Base-by-base conservation (phyloP, 2,113 vertebrate species). In the Leucopsar rothschildi region DNA sequence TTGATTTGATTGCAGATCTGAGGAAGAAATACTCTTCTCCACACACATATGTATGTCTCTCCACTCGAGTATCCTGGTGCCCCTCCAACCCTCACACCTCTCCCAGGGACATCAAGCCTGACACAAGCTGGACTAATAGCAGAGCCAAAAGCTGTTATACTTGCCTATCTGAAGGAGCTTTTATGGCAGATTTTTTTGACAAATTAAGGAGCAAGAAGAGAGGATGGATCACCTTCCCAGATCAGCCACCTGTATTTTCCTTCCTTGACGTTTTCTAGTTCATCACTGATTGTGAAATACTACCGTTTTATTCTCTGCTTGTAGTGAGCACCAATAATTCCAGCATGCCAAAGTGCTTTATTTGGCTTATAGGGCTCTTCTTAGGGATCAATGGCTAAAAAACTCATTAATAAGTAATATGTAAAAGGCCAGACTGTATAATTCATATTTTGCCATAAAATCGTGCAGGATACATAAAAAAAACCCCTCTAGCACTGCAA, bases 1-100 rank as follows among this genome's bases (percentile, higher is more conserved):
- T 37, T 82, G n/a, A 5, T 37, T 25, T 44, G 18, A n/a, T 47
- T 64, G n/a, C 47, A 85, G 49, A 76, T 68, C 9, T 31, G 40
- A 75, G 78, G 31, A 71, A 68, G 49, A 87, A 78, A 31, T 44
- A 31, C 23, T 23, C 25, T 60, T 65, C 21, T 29, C 21, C 40
- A n/a, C 11, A 24, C 37, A 9, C 0, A 1, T 9, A 8, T 8
- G 14, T 25, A 6, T 9, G 10, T 18, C 27, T 60, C 33, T 44
- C 53, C 37, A 33, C 18, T 16, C 0, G 1, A 8, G 8, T 44
- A 31, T 81, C 24, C 55, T 55, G 39, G 15, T 70, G 29, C 3
- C 6, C 25, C 47, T 66, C n/a, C 78, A 59, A 66, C 4, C 10
- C 49, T 79, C 47, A 13, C 6, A 31, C 3, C 37, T 78, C 66